phyloP scores from a whole-genome alignment of 2,113 vertebrate genomes.

The Thunnus thynnus region DNA sequence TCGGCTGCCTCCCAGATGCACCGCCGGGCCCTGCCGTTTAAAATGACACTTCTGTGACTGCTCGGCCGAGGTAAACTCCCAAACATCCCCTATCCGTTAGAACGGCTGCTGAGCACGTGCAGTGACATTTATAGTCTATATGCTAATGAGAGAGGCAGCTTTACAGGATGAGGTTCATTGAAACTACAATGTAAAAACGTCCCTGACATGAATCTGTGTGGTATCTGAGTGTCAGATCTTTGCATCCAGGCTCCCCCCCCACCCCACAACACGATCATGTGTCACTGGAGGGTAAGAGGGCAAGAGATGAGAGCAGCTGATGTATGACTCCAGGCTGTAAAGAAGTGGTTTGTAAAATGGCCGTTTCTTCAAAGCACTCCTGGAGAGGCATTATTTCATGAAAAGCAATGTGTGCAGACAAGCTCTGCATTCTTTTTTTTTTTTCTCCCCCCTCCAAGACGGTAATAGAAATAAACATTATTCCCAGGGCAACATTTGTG shows the following conservation, averaged over 20 bases:
- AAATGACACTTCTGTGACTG: conserved; percentile 67
- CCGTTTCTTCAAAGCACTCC: conserved; percentile 75
- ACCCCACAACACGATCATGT: neutral
- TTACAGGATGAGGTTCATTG: conserved; percentile 25
- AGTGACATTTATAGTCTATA: conserved; percentile 54
- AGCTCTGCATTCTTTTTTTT: conserved; percentile 33
- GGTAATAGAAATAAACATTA: conserved; percentile 82
- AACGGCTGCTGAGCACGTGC: conserved; percentile 2
- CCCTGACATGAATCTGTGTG: conserved; percentile 30
- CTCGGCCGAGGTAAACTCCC: conserved; percentile 59
- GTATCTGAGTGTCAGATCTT: neutral
- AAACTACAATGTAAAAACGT: neutral
- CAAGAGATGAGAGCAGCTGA: conserved; percentile 48
- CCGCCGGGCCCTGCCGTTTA: conserved; percentile 66
- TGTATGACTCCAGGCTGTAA: conserved; percentile 40
- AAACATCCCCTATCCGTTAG: neutral
- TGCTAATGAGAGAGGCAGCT: conserved; percentile 43
- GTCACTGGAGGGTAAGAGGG: conserved; percentile 28
- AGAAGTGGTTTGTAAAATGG: conserved; percentile 58
- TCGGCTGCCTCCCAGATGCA: conserved; percentile 56
- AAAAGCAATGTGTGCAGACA: conserved; percentile 78
- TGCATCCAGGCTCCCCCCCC: too few species aligned
- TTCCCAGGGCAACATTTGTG: conserved; percentile 83
- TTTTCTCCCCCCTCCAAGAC: conserved; percentile 40
- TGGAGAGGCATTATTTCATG: conserved; percentile 80